Conservation (phyloP, 2,888 invertebrate species). For the Acanthoscelides obtectus region DNA sequence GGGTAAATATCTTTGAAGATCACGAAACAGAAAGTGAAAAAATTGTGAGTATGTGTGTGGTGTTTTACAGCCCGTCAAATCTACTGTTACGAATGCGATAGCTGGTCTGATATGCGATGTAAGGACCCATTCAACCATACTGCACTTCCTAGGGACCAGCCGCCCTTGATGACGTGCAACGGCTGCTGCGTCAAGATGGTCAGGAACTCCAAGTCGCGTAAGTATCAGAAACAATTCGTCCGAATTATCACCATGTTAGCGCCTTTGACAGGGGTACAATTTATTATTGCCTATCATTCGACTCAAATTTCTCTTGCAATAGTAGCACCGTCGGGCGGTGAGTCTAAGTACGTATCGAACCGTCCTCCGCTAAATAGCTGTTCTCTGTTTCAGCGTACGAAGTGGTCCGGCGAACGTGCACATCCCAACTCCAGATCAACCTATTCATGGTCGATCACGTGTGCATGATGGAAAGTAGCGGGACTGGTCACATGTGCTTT, state of each 20-base stretch:
- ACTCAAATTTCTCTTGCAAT: too few relatives aligned
- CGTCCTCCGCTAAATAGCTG: background rate
- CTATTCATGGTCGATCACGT: slow-evolving; percentile 97
- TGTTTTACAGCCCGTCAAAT: slow-evolving; percentile 71
- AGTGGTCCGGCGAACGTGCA: slow-evolving; percentile 87
- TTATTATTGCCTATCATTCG: too few relatives aligned
- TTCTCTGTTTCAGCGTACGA: slow-evolving; percentile 66
- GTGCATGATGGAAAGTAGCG: slow-evolving; percentile 98
- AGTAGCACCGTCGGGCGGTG: too few relatives aligned
- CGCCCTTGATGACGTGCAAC: slow-evolving; percentile 82
- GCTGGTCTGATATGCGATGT: slow-evolving; percentile 85
- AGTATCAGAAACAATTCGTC: slow-evolving; percentile 47
- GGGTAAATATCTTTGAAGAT: too few relatives aligned
- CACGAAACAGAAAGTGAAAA: background rate
- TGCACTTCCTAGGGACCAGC: slow-evolving; percentile 80
- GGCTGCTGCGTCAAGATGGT: slow-evolving; percentile 97
- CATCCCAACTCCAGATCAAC: slow-evolving; percentile 90
- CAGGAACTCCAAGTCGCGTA: slow-evolving; percentile 82
- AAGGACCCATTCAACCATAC: slow-evolving; percentile 93
- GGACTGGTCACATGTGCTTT: slow-evolving; percentile 97
- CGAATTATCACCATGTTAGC: too few relatives aligned
- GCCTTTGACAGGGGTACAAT: too few relatives aligned
- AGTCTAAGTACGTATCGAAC: background rate
- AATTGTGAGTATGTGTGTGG: background rate
- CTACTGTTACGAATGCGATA: slow-evolving; percentile 92